Evolutionary conservation across 2,888 invertebrate genomes (phyloP).

Genomic region (Auanema sp.): DNA sequence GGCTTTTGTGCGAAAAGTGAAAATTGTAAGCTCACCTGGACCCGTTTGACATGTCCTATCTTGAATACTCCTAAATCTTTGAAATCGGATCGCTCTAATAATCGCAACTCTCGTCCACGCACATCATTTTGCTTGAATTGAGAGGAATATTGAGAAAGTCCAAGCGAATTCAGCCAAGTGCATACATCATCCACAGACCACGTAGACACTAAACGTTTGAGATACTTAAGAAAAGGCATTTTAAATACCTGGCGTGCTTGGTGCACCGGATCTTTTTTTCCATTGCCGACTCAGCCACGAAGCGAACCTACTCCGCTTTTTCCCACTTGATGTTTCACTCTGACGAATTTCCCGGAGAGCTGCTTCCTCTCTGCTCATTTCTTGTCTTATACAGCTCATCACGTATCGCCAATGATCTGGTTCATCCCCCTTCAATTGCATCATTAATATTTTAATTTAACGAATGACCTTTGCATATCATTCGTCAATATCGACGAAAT

Average conservation of each 20-base stretch:
- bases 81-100: conserved; percentile 76
- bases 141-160: conserved; percentile 86
- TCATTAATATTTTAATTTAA: too few relatives aligned
- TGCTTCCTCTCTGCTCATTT: conserved; percentile 45
- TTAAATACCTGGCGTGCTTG: conserved; percentile 9
- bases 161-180: conserved; percentile 84
- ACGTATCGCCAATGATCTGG: conserved; percentile 48
- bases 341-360: conserved; percentile 32
- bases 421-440: conserved; percentile 40
- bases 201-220: conserved; percentile 51
- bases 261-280: conserved; percentile 22
- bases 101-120: conserved; percentile 38
- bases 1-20: too few relatives aligned
- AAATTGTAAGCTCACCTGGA: conserved; percentile 73
- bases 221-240: conserved; percentile 3
- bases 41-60: conserved; percentile 92
- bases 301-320: conserved; percentile 34
- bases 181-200: conserved; percentile 91
- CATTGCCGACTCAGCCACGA: conserved; percentile 37
- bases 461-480: too few relatives aligned
- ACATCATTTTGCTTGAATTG: conserved; percentile 73
- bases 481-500: too few relatives aligned
- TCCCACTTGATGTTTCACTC: conserved; percentile 10
- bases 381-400: conserved; percentile 44
- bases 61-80: conserved; percentile 87